Base-by-base conservation (phyloP, 2,888 invertebrate species). In the Poecilobothrus nobilitatus region DNA sequence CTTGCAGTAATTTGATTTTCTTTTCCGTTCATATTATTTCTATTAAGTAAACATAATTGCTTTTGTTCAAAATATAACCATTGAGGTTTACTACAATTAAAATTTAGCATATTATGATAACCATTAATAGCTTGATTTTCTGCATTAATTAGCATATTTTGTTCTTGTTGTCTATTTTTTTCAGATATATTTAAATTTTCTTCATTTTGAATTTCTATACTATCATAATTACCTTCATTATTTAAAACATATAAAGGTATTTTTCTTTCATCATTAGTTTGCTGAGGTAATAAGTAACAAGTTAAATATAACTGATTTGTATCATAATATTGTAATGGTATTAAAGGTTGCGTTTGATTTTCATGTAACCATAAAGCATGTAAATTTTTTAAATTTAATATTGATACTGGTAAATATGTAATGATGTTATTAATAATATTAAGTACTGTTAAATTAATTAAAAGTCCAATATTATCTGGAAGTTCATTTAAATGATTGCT, bases 341-440 rank as follows among this genome's bases (percentile, higher is more conserved):
- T 91, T 78, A 96, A 83, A 64, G 97, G 96, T 82, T 95, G 93
- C 74, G 93, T 92, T 86, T 96, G 92, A 83, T 95, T 96, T 79
- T 95, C 94, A 72, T 95, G 92, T 67, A 97, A 85, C 97, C 97
- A 97, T 68, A 97, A 83, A 63, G 96, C 96, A 74, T 90, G 89
- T 70, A 94, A 83, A 78, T 89, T 88, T 72, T 87, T 87, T 77
- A 96, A 86, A 83, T 94, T 94, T 68, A 94, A 86, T 77, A 97
- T 86, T 66, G 94, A 92, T 72, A 94, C 92, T 15, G 97, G 97
- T 77, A 97, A 85, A 82, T 87, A 88, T 75, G 85, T 87, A 67
- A 97, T 85, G 73, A 88, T 88, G 82, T 97, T 97, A 76, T 92
- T 90, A 71, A 94, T 92, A 70, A 97, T 84, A 80, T 95, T 95